These are phyloP conservation scores for Magallana angulata DNA, from an alignment of 1,140 invertebrate genomes.

Conservation along the genomic window DNA sequence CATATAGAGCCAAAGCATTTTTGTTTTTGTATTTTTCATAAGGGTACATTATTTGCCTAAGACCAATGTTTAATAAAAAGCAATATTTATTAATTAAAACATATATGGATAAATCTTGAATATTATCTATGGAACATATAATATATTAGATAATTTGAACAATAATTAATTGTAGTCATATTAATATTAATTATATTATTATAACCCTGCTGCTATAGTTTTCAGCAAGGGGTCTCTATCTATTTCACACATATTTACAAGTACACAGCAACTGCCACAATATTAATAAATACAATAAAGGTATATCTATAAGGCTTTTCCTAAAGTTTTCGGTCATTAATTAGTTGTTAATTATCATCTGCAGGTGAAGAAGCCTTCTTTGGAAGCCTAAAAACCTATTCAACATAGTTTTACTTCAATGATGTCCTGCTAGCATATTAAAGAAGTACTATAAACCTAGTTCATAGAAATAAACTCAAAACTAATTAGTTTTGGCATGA, in stretches of 20 bases:
- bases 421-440: too few species aligned
- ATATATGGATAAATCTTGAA: constrained; percentile 34
- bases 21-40: not conserved
- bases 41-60: constrained; percentile 7
- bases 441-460: too few species aligned
- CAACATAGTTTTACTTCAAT: too few species aligned
- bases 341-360: not conserved
- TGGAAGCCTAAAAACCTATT: too few species aligned
- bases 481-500: too few species aligned
- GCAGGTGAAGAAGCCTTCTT: not conserved
- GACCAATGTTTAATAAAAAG: constrained; percentile 1
- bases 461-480: too few species aligned
- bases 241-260: constrained; percentile 27
- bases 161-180: constrained; percentile 4
- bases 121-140: constrained; percentile 30
- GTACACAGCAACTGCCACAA: constrained; percentile 31
- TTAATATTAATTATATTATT: not conserved
- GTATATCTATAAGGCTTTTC: constrained; percentile 18
- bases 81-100: constrained; percentile 4
- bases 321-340: not conserved
- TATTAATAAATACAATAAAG: not conserved
- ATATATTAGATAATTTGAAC: constrained; percentile 34
- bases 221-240: constrained; percentile 14
- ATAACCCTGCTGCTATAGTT: constrained; percentile 4
- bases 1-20: constrained; percentile 2